Percentiles rank a stretch among this genome's conserved stretches.
phyloP scores from a whole-genome alignment of 1,140 invertebrate genomes.

The Sminthurides bifidus region DNA sequence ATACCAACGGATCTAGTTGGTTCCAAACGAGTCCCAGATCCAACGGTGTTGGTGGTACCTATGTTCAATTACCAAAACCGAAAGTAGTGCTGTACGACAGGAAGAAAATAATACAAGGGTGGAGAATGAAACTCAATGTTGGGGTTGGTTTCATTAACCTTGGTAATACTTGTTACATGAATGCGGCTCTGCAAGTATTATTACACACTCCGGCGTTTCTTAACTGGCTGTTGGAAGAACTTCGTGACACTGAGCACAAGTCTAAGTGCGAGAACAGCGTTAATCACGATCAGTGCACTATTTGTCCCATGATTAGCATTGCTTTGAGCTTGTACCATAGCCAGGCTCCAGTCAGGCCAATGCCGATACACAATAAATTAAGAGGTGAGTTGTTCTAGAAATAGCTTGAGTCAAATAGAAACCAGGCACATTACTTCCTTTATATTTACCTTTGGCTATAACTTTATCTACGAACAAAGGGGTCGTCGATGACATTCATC shows the following conservation, averaged over 20 bases:
- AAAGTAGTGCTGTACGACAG: conserved; percentile 60
- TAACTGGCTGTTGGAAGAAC: conserved; percentile 61
- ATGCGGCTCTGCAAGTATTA: conserved; percentile 73
- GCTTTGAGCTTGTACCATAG: conserved; percentile 49
- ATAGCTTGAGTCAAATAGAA: no score
- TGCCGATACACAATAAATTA: conserved; percentile 46
- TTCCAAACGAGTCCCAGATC: no score
- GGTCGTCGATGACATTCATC: background rate
- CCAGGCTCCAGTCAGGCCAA: conserved; percentile 55
- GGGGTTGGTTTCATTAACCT: conserved; percentile 85
- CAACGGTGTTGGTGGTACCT: no score
- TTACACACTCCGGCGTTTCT: conserved; percentile 78
- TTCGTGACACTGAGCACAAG: conserved; percentile 53
- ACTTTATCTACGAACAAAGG: no score
- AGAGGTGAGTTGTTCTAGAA: conserved; percentile 44
- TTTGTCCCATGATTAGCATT: conserved; percentile 70
- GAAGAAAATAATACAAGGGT: conserved; percentile 66
- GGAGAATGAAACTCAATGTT: conserved; percentile 52
- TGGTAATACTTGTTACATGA: conserved; percentile 92
- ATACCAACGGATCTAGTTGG: no score
- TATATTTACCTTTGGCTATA: no score
- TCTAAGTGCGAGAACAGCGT: conserved; percentile 49
- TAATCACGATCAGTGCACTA: conserved; percentile 46
- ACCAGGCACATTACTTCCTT: no score
- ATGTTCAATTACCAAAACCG: conserved; percentile 55